These are phyloP conservation scores for Antedon mediterranea DNA, from an alignment of 53 echinoderm and acorn worm genomes.

Conservation along the genomic window DNA sequence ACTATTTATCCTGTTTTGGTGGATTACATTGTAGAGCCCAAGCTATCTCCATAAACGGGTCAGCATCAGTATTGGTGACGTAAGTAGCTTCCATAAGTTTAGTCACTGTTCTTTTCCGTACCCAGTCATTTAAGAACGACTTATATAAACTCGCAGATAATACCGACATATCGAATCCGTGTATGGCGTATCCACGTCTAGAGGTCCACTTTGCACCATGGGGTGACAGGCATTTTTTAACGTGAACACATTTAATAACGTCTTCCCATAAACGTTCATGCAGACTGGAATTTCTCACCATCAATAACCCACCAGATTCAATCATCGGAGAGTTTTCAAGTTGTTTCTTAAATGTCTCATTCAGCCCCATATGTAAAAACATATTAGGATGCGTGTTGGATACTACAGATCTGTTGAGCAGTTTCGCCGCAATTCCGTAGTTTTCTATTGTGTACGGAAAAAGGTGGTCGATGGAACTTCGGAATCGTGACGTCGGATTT, in stretches of 20 bases:
- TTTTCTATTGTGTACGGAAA: slow-evolving; percentile 11
- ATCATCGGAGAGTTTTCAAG: slow-evolving; percentile 3
- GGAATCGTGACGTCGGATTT: slow-evolving; percentile 23
- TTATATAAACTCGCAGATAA: slow-evolving; percentile 17
- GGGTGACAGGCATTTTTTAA: slow-evolving; percentile 12
- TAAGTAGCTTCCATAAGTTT: slow-evolving; percentile 9
- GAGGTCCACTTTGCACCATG: slow-evolving; percentile 7
- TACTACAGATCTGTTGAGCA: not conserved
- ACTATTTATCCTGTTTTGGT: slow-evolving; percentile 17
- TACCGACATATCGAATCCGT: slow-evolving; percentile 20
- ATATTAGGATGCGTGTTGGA: not conserved
- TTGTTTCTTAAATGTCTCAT: not conserved
- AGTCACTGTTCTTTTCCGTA: not conserved
- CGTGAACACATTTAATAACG: slow-evolving; percentile 11
- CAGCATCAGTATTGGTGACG: slow-evolving; percentile 12
- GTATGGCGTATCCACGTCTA: not conserved
- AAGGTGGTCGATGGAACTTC: slow-evolving; percentile 18
- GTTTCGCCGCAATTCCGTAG: slow-evolving; percentile 16
- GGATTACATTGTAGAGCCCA: slow-evolving; percentile 34
- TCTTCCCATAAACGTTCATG: not conserved
- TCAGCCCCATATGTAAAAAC: not conserved
- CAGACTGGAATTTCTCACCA: slow-evolving; percentile 22
- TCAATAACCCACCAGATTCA: slow-evolving; percentile 13
- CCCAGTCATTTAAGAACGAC: slow-evolving; percentile 9
- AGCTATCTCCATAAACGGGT: slow-evolving; percentile 10